Evolutionary conservation across 2,797 vertebrate genomes (phyloP).

Genomic region (Hoplostethus atlanticus): DNA sequence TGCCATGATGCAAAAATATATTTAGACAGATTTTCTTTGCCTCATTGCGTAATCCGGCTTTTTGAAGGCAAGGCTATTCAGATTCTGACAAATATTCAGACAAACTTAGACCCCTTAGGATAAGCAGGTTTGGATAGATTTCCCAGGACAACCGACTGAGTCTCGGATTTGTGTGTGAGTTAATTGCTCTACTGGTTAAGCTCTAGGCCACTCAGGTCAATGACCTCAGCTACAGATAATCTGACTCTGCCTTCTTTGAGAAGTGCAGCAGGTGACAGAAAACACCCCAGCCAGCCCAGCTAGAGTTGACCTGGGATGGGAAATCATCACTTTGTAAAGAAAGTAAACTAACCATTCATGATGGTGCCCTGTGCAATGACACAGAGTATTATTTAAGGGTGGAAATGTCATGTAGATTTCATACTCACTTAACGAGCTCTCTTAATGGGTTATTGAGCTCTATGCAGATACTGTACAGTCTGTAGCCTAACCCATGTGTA

Average conservation of each 20-base stretch:
- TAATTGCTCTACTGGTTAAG: constrained; percentile 70
- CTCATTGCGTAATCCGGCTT: constrained; percentile 13
- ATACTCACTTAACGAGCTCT: neutral
- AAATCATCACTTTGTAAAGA: constrained; percentile 10
- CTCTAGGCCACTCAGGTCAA: constrained; percentile 49
- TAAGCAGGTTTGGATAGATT: constrained; percentile 51
- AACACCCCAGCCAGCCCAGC: constrained; percentile 9
- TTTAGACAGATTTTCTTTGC: constrained; percentile 30
- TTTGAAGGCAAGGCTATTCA: constrained; percentile 26
- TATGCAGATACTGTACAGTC: neutral
- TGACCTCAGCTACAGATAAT: constrained; percentile 64
- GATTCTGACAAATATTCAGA: constrained; percentile 33
- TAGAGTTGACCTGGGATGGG: constrained; percentile 2
- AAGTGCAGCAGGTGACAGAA: constrained; percentile 55
- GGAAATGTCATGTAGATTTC: neutral
- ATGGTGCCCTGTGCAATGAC: neutral
- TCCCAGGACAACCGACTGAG: constrained; percentile 32
- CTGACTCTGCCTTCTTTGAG: constrained; percentile 51
- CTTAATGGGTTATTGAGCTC: constrained; percentile 6
- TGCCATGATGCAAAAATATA: neutral
- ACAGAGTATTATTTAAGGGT: neutral
- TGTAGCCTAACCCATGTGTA: neutral
- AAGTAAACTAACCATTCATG: neutral
- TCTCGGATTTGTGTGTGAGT: constrained; percentile 61
- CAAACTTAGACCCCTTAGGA: constrained; percentile 12